phyloP scores from a whole-genome alignment of 2,113 vertebrate species.

The Oxyruncus cristatus region DNA sequence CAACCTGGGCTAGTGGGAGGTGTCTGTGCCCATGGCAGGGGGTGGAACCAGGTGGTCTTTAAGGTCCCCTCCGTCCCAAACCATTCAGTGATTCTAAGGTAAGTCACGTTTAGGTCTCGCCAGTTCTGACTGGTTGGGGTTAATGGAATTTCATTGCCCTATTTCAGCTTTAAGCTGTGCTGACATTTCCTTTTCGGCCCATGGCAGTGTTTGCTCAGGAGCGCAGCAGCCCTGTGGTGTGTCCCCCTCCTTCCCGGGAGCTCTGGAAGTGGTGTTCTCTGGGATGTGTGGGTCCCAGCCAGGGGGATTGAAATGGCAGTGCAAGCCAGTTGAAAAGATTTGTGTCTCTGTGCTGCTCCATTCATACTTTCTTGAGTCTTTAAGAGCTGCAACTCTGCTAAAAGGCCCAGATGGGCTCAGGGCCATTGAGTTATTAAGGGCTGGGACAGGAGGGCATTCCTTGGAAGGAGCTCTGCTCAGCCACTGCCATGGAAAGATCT shows the following conservation, averaged over 20 bases:
- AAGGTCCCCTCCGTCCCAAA: neutral
- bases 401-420: rapidly evolving
- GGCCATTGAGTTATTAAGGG: neutral
- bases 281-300: neutral
- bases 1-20: neutral
- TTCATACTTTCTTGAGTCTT: neutral
- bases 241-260: neutral
- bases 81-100: neutral
- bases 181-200: neutral
- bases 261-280: neutral
- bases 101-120: neutral
- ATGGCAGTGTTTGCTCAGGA: neutral
- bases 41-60: neutral
- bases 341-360: neutral
- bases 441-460: neutral
- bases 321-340: neutral
- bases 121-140: rapidly evolving
- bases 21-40: neutral
- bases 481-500: neutral
- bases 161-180: neutral
- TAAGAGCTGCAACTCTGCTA: neutral
- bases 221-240: neutral
- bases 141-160: neutral
- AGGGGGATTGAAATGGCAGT: neutral
- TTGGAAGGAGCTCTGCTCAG: neutral